A percentile compares a stretch with the other conserved stretches of the same genome.
Evolutionary conservation across 2,888 invertebrate species (phyloP).

Genomic region (Epistrophella euchroma): DNA sequence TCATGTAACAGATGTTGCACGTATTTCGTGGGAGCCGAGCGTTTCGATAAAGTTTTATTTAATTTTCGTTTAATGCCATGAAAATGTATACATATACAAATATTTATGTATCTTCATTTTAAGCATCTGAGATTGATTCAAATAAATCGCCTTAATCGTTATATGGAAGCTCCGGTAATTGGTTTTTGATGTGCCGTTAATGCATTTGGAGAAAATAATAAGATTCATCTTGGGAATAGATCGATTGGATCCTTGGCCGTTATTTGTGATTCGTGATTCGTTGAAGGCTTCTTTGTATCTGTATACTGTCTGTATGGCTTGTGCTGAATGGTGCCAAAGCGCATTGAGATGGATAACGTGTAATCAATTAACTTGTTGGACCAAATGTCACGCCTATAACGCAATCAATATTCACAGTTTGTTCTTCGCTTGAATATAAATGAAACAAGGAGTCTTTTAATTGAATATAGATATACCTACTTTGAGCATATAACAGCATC

Average conservation of each 20-base stretch:
- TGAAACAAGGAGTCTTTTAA: constrained; percentile 24
- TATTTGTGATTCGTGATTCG: constrained; percentile 2
- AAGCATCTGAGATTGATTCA: constrained; percentile 41
- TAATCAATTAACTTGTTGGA: constrained; percentile 60
- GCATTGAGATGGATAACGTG: constrained; percentile 42
- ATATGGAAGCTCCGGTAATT: constrained; percentile 41
- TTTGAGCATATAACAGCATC: constrained; percentile 31
- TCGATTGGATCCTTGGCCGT: constrained; percentile 17
- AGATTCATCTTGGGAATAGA: constrained; percentile 21
- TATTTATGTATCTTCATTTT: constrained; percentile 10
- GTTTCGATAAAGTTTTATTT: constrained; percentile 48
- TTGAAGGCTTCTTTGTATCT: neutral
- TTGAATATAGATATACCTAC: constrained; percentile 26
- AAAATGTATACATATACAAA: neutral
- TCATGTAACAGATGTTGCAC: constrained; percentile 69
- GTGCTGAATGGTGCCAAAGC: constrained; percentile 11
- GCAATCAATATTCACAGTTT: constrained; percentile 56
- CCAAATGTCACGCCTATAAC: constrained; percentile 53
- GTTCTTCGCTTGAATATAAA: constrained; percentile 44
- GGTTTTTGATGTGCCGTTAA: constrained; percentile 70
- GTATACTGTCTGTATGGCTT: neutral
- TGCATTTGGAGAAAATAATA: constrained; percentile 48
- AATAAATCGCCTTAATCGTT: constrained; percentile 52
- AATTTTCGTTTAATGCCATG: constrained; percentile 32
- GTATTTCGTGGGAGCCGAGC: constrained; percentile 23